These are phyloP conservation scores for Pollimyrus isidori DNA, from an alignment of 2,113 vertebrate genomes.

Conservation along the genomic window DNA sequence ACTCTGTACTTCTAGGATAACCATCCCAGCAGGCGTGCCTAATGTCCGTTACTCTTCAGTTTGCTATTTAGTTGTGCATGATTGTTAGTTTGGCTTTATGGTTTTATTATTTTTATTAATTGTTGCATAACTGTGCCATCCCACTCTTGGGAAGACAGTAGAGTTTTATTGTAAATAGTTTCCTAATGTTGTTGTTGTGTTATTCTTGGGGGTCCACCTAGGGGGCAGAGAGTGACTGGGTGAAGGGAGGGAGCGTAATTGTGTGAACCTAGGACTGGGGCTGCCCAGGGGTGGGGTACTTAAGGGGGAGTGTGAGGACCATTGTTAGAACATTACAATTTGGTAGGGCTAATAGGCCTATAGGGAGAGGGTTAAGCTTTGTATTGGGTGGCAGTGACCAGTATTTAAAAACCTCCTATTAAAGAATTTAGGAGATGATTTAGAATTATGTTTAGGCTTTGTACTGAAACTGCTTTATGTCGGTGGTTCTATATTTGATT, in stretches of 20 bases:
- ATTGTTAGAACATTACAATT: neutral
- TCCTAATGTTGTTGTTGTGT: neutral
- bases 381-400: neutral
- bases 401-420: neutral
- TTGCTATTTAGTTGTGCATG: neutral
- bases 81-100: neutral
- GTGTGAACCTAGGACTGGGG: neutral
- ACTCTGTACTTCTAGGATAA: neutral
- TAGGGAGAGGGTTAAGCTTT: neutral
- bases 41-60: neutral
- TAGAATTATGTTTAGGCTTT: neutral
- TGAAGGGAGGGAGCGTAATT: neutral
- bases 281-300: neutral
- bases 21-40: neutral
- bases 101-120: neutral
- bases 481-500: neutral
- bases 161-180: neutral
- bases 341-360: neutral
- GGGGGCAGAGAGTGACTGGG: neutral
- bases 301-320: neutral
- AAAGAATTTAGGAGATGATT: neutral
- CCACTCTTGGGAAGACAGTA: neutral
- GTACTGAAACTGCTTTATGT: neutral
- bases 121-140: neutral
- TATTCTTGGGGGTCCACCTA: neutral